Conservation (phyloP, 2,888 invertebrate genomes). For the Nesidiocoris tenuis region DNA sequence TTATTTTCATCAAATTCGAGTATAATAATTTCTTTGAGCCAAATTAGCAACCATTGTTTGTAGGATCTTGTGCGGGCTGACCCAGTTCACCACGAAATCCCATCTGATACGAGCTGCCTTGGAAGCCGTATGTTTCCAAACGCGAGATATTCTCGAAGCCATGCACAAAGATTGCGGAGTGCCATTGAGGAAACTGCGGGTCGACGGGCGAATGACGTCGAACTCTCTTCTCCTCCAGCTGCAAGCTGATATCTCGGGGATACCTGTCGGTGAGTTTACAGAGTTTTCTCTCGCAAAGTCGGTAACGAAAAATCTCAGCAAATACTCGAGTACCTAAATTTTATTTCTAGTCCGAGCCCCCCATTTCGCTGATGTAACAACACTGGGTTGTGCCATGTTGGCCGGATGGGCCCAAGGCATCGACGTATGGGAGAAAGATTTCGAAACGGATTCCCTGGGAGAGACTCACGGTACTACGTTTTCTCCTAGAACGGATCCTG, state of each 20-base stretch:
- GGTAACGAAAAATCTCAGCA: neutral
- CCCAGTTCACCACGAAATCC: conserved; percentile 86
- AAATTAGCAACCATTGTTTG: neutral
- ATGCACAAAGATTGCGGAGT: conserved; percentile 91
- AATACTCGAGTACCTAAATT: too few species aligned
- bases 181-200: conserved; percentile 76
- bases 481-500: conserved; percentile 38
- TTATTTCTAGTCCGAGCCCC: conserved; percentile 44
- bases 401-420: conserved; percentile 80
- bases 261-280: conserved; percentile 74
- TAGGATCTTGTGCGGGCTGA: conserved; percentile 85
- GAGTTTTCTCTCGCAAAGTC: neutral
- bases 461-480: conserved; percentile 43
- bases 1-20: too few species aligned
- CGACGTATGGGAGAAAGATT: conserved; percentile 62
- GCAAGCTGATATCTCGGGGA: conserved; percentile 90
- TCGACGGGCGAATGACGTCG: conserved; percentile 90
- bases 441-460: conserved; percentile 20
- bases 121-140: conserved; percentile 96
- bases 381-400: conserved; percentile 89
- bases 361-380: conserved; percentile 70
- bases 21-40: too few species aligned
- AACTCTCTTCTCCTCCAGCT: conserved; percentile 92
- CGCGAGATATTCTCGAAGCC: conserved; percentile 88
- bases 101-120: conserved; percentile 92